These are phyloP conservation scores for Ennomos fuscantarius DNA, from an alignment of 2,888 invertebrate species.

Conservation along the genomic window DNA sequence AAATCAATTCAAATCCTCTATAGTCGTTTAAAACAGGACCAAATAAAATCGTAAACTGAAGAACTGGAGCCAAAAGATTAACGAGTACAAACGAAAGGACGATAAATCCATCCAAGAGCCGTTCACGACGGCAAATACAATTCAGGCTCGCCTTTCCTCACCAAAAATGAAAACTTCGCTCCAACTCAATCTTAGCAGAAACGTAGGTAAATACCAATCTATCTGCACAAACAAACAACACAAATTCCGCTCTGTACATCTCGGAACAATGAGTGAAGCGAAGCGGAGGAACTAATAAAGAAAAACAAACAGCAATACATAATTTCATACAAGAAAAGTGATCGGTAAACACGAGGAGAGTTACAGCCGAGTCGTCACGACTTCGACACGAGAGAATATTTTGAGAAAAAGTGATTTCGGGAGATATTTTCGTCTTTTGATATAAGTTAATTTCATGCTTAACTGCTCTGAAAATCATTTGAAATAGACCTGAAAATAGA, in stretches of 20 bases:
- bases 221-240: slow-evolving; percentile 31
- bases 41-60: background rate
- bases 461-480: no score
- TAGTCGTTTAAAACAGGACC: no score
- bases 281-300: slow-evolving; percentile 40
- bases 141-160: background rate
- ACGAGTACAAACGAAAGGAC: slow-evolving; percentile 3
- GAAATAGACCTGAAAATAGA: no score
- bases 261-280: slow-evolving; percentile 33
- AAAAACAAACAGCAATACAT: slow-evolving; percentile 46
- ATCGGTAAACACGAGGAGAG: slow-evolving; percentile 39
- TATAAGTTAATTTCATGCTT: no score
- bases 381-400: background rate
- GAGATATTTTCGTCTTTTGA: no score
- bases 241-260: slow-evolving; percentile 26
- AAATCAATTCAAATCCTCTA: no score
- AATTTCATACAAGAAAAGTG: slow-evolving; percentile 45
- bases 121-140: slow-evolving; percentile 18
- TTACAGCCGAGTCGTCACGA: background rate
- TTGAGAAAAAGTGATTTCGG: background rate
- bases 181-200: slow-evolving; percentile 28
- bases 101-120: slow-evolving; percentile 7
- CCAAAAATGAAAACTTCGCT: slow-evolving; percentile 31
- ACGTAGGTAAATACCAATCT: slow-evolving; percentile 33
- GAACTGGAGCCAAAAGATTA: slow-evolving; percentile 5